Percentiles rank a stretch among this genome's conserved stretches.
These are phyloP conservation scores for Nyctereutes procyonoides DNA, from an alignment of 2,113 vertebrate species.

Conservation along the genomic window DNA sequence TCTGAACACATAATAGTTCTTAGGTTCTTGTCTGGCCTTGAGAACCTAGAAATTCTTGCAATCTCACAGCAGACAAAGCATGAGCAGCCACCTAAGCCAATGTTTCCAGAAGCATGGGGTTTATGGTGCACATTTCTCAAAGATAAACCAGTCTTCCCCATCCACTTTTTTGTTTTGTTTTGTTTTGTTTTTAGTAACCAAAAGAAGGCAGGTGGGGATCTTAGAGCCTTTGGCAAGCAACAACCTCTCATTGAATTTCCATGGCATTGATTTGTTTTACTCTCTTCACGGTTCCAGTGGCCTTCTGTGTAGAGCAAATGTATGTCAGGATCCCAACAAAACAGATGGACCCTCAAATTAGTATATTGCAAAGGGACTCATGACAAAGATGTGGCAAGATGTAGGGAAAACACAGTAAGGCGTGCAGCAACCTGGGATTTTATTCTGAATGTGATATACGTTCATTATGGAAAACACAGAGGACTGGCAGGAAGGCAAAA, in stretches of 20 bases:
- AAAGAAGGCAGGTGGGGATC: background rate
- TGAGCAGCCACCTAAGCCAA: background rate
- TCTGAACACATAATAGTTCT: background rate
- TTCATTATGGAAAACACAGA: background rate
- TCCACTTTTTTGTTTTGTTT: background rate
- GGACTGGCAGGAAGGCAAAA: background rate
- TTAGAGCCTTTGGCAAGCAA: background rate
- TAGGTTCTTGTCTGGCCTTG: background rate
- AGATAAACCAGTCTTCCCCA: background rate
- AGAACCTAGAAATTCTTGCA: background rate
- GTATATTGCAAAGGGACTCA: background rate
- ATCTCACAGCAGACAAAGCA: background rate
- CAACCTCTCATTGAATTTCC: background rate
- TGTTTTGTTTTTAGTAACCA: background rate
- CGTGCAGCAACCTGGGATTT: background rate
- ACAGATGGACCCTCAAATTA: background rate
- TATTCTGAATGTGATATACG: background rate
- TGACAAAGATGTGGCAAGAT: background rate
- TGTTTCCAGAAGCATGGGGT: background rate
- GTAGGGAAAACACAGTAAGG: no score
- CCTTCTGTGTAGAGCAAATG: background rate
- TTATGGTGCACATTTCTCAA: background rate
- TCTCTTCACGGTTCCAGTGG: background rate
- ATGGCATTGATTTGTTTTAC: background rate
- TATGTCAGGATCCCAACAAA: background rate